phyloP scores from a whole-genome alignment of 2,888 invertebrate genomes.

The Dasysyrphus tricinctus region DNA sequence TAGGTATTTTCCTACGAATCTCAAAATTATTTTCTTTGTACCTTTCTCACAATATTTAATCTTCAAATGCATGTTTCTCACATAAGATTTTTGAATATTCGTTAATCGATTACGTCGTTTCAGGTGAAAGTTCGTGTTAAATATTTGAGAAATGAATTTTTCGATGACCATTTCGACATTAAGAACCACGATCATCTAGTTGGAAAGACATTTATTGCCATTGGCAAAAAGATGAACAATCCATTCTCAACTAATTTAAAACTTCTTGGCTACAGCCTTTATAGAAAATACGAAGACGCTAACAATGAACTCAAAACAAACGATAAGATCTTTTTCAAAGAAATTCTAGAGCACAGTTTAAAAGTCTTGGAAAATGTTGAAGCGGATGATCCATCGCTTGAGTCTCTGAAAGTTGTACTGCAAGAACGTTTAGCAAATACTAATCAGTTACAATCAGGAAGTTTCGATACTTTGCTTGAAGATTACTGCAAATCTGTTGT shows the following conservation, averaged over 20 bases:
- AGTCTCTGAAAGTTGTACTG: conserved; percentile 80
- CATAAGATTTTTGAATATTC: background rate
- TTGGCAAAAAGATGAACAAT: conserved; percentile 83
- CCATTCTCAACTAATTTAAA: conserved; percentile 85
- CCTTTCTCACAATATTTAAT: no score
- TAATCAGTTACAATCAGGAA: conserved; percentile 77
- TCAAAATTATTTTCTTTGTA: no score
- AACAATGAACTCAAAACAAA: conserved; percentile 78
- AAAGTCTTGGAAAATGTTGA: conserved; percentile 57
- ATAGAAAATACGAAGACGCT: conserved; percentile 87
- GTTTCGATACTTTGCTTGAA: conserved; percentile 77
- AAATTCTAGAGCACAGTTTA: conserved; percentile 79
- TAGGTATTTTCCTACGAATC: no score
- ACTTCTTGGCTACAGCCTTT: conserved; percentile 87
- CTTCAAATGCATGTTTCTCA: no score
- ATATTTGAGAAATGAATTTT: conserved; percentile 91
- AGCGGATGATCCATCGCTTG: conserved; percentile 80
- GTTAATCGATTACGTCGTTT: conserved; percentile 28
- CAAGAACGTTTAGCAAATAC: conserved; percentile 81
- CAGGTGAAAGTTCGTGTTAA: conserved; percentile 89
- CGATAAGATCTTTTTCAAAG: conserved; percentile 76
- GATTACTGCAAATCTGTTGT: conserved; percentile 80
- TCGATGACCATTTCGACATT: conserved; percentile 96
- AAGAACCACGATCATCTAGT: conserved; percentile 88
- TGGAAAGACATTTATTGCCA: conserved; percentile 92